Percentiles rank a stretch among this genome's conserved stretches.
These are phyloP conservation scores for Limonius californicus DNA, from an alignment of 1,140 invertebrate genomes.

Conservation along the genomic window DNA sequence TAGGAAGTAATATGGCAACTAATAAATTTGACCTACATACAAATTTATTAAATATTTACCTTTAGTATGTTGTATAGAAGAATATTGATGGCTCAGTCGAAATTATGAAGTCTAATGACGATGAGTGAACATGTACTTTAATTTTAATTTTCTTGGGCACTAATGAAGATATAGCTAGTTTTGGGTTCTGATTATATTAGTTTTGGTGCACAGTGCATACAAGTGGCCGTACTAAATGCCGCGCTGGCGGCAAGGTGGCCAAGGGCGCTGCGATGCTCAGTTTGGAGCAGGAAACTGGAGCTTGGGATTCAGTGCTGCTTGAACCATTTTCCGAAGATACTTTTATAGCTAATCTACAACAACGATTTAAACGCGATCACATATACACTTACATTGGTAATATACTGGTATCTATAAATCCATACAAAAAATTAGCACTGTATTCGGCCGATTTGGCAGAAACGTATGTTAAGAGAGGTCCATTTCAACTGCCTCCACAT, in stretches of 20 bases:
- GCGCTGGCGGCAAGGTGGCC: slow-evolving; percentile 35
- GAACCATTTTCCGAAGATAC: slow-evolving; percentile 72
- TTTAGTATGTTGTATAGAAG: too few species aligned
- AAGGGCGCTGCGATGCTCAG: slow-evolving; percentile 46
- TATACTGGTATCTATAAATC: slow-evolving; percentile 74
- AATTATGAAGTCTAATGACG: too few species aligned
- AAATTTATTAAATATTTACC: too few species aligned
- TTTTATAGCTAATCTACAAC: slow-evolving; percentile 71
- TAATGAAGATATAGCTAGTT: too few species aligned
- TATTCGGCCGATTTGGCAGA: slow-evolving; percentile 75
- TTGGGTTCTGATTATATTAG: too few species aligned
- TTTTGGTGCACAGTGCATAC: slow-evolving; percentile 36
- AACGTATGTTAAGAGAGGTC: slow-evolving; percentile 71
- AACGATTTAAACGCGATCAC: slow-evolving; percentile 71
- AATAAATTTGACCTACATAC: too few species aligned
- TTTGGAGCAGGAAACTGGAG: slow-evolving; percentile 59
- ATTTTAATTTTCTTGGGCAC: too few species aligned
- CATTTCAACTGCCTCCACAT: slow-evolving; percentile 85
- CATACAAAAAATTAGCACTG: slow-evolving; percentile 71
- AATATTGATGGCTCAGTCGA: too few species aligned
- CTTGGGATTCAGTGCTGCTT: slow-evolving; percentile 71
- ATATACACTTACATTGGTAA: slow-evolving; percentile 81
- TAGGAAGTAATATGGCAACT: too few species aligned
- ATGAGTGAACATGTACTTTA: too few species aligned
- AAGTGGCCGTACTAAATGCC: slow-evolving; percentile 39